A percentile compares a stretch with the other conserved stretches of the same genome.
phyloP scores from a whole-genome alignment of 1,140 invertebrate genomes.

The Polypedilum vanderplanki region DNA sequence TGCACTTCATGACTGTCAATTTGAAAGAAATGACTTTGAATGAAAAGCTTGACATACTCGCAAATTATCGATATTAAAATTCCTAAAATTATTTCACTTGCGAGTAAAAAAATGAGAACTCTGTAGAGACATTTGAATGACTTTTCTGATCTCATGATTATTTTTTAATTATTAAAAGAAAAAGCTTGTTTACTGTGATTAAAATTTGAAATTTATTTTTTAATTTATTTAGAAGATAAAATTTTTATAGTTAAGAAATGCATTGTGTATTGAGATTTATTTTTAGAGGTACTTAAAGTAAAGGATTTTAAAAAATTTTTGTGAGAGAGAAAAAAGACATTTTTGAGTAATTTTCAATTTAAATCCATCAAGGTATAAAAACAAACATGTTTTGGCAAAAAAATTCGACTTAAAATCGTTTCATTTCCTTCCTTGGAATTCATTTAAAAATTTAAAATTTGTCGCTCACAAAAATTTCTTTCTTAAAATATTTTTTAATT shows the following conservation, averaged over 20 bases:
- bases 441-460: too few relatives aligned
- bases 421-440: too few relatives aligned
- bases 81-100: neutral
- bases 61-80: neutral
- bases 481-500: too few relatives aligned
- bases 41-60: neutral
- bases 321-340: neutral
- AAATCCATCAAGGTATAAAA: too few relatives aligned
- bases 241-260: neutral
- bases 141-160: neutral
- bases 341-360: neutral
- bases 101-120: neutral
- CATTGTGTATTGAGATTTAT: neutral
- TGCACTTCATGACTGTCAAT: neutral
- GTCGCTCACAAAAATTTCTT: too few relatives aligned
- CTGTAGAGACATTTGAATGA: neutral
- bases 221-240: neutral
- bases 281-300: neutral
- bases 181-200: neutral
- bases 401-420: neutral
- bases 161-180: neutral
- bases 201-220: neutral
- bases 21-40: conserved; percentile 6
- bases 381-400: too few relatives aligned
- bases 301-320: neutral